These are phyloP conservation scores for Rynchops niger DNA, from an alignment of 2,113 vertebrate genomes.

Conservation along the genomic window DNA sequence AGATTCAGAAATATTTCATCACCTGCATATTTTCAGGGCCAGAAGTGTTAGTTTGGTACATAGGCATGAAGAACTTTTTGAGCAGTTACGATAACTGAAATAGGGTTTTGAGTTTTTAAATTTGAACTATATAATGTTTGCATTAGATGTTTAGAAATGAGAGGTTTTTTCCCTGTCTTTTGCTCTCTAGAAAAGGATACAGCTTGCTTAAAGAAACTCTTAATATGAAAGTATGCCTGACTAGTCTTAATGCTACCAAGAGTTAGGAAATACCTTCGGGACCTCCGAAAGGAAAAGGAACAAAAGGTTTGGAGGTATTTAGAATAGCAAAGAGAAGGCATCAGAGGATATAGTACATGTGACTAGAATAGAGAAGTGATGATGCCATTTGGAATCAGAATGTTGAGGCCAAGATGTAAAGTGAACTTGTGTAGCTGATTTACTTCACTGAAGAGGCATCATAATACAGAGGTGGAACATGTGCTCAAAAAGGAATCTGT, in stretches of 20 bases:
- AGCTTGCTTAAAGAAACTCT: neutral
- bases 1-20: constrained; percentile 34
- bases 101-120: neutral
- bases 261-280: neutral
- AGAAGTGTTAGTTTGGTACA: neutral
- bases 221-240: neutral
- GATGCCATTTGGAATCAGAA: neutral
- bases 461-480: neutral
- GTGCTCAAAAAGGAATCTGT: neutral
- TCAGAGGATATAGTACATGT: neutral
- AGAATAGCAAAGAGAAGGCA: neutral
- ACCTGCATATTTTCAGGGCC: neutral
- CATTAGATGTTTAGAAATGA: neutral
- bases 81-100: neutral
- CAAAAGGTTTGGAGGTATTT: neutral
- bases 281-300: neutral
- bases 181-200: neutral
- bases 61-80: neutral
- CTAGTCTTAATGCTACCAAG: neutral
- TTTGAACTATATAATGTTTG: neutral
- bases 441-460: neutral
- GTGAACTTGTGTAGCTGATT: neutral
- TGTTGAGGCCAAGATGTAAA: fast-evolving
- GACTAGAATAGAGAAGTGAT: neutral
- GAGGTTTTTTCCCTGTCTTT: fast-evolving